Evolutionary conservation across 2,888 invertebrate species (phyloP), one percentile per base, ranked within the genome.

Genomic region (Deilephila elpenor): DNA sequence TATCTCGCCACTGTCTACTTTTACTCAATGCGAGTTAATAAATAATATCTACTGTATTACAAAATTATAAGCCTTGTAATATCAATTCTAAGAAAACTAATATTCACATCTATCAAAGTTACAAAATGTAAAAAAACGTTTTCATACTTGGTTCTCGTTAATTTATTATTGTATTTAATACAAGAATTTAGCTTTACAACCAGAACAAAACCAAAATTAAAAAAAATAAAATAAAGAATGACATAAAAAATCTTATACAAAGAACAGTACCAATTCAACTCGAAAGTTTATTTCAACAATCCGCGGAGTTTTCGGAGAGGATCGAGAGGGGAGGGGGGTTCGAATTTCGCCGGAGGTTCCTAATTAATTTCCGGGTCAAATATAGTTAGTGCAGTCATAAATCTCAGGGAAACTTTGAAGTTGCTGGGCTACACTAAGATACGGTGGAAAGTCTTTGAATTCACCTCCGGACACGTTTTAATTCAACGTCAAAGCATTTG

Each of bases 311-410:
- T 76, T 74, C 64, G 44, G 64, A 25, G n/a, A 62, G 62, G 44
- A 6, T 44, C 7, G 32, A 29, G 62, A 29, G 62, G 19, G 62
- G n/a, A 5, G 44, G 17, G 51, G 25, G 67, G 32, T 74, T 67
- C 61, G 75, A 79, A 77, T 78, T 76, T 76, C 73, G 76, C 76
- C 73, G 44, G 70, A 77, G 72, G 77, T 75, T 76, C 72, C 75
- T 79, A 82, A 83, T 84, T 83, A 84, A 83, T 82, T 84, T 81
- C 79, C 77, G 79, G 79, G 83, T 83, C 84, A 84, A 84, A 83
- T 85, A 83, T 83, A 83, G 83, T 86, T 83, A 76, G 81, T 77
- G 79, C 78, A 77, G 79, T 78, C 77, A 85, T 85, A 86, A 86
- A 86, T 85, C 79, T 82, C 72, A 70, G 25, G 74, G 53, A 74